Percentiles rank a stretch among this genome's conserved stretches.
Evolutionary conservation across 1,140 invertebrate genomes (phyloP).

Genomic region (Brachionus paranguensis): DNA sequence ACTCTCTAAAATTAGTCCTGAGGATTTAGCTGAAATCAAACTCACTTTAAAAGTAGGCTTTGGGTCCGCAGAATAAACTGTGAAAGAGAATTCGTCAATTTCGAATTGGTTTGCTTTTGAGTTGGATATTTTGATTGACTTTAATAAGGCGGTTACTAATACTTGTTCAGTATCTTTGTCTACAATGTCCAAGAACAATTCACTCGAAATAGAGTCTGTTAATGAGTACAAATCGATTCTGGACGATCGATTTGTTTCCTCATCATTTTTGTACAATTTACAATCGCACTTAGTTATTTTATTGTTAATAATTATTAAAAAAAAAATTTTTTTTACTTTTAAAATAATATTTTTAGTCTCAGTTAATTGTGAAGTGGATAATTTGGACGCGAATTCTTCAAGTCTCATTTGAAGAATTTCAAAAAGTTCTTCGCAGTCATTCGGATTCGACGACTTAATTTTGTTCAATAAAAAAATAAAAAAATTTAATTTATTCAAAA

Average conservation of each 20-base stretch:
- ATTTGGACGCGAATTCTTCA: not conserved
- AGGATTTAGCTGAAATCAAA: not conserved
- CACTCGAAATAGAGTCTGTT: not conserved
- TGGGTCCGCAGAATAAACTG: not conserved
- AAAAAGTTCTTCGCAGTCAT: constrained; percentile 22
- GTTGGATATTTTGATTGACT: not conserved
- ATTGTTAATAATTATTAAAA: not conserved
- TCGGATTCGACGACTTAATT: not conserved
- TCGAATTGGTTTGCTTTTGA: not conserved
- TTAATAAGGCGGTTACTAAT: not conserved
- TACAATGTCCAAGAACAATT: not conserved
- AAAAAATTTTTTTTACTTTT: not conserved
- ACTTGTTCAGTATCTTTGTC: not conserved
- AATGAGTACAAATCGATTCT: constrained; percentile 5
- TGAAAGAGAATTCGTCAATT: constrained; percentile 1
- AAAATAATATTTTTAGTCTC: not conserved
- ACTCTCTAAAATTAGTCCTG: not conserved
- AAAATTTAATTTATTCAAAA: not conserved
- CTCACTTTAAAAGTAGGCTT: not conserved
- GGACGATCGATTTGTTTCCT: not conserved
- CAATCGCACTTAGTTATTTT: not conserved
- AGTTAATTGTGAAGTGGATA: not conserved
- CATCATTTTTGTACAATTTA: not conserved
- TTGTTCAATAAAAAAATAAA: not conserved
- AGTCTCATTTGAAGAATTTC: not conserved